Conservation (phyloP, 1,140 invertebrate species). For the Drosophila novamexicana region DNA sequence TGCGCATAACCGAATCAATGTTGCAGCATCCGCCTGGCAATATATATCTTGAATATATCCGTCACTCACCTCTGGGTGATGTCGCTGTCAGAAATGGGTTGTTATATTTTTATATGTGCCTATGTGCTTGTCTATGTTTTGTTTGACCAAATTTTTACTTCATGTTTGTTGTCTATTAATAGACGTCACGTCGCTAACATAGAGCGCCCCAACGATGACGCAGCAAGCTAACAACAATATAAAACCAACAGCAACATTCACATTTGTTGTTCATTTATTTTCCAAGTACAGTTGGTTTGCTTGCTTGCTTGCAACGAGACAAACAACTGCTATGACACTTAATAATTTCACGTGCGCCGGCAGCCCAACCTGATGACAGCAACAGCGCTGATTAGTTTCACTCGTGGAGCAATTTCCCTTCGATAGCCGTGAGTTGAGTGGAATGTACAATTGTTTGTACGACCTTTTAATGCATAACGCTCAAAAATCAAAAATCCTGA, state of each 20-base stretch:
- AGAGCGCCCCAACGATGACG: conserved; percentile 57
- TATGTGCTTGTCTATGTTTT: conserved; percentile 47
- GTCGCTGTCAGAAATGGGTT: not conserved
- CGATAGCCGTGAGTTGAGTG: not conserved
- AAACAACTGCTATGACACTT: conserved; percentile 11
- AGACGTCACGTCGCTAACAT: conserved; percentile 49
- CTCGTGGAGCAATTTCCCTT: conserved; percentile 30
- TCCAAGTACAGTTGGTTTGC: conserved; percentile 44
- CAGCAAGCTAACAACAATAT: conserved; percentile 49
- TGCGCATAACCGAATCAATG: conserved; percentile 52
- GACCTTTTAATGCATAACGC: not conserved
- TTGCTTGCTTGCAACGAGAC: conserved; percentile 18
- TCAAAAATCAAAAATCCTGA: not conserved
- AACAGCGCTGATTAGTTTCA: conserved; percentile 18
- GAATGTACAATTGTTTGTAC: not conserved
- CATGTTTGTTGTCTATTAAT: conserved; percentile 67
- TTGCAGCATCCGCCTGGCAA: conserved; percentile 30
- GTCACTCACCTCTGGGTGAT: conserved; percentile 1
- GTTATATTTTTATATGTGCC: conserved; percentile 7
- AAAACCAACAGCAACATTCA: conserved; percentile 40
- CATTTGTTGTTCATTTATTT: conserved; percentile 17
- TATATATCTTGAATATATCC: conserved; percentile 29
- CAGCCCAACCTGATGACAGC: not conserved
- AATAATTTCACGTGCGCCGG: conserved; percentile 40
- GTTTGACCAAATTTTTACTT: conserved; percentile 67